Evolutionary conservation across 1,140 invertebrate species (phyloP).

Genomic region (Yoshiicerus persimilis): DNA sequence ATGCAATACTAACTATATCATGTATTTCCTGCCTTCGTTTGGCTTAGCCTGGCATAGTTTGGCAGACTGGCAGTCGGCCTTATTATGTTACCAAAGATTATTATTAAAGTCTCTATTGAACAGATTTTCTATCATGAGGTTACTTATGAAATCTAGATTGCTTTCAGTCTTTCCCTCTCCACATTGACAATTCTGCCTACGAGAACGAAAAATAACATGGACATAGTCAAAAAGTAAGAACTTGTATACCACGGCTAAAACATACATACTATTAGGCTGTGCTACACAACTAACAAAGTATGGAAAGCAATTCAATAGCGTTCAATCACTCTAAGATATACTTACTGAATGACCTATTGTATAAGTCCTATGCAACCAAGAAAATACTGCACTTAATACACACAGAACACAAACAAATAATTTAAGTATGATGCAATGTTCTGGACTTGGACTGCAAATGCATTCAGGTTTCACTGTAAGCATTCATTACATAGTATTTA

Average conservation of each 20-base stretch:
- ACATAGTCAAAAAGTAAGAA: no score
- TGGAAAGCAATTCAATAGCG: background rate
- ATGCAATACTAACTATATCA: background rate
- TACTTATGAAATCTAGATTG: slow-evolving; percentile 11
- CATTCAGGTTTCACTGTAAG: background rate
- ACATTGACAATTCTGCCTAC: background rate
- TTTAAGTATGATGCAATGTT: background rate
- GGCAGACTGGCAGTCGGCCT: background rate
- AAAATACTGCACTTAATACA: background rate
- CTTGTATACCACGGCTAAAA: no score
- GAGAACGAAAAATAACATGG: background rate
- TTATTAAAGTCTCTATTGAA: background rate
- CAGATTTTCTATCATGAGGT: background rate
- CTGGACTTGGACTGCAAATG: no score
- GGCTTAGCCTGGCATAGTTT: background rate
- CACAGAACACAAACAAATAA: background rate
- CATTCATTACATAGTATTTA: background rate
- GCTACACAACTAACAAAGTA: background rate
- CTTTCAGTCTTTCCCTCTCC: background rate
- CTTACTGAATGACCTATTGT: no score
- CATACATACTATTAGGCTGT: no score
- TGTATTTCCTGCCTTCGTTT: background rate
- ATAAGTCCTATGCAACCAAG: background rate
- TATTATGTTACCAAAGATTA: background rate
- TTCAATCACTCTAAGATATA: no score